phyloP scores from a whole-genome alignment of 2,888 invertebrate species.

The Lithosia quadra region DNA sequence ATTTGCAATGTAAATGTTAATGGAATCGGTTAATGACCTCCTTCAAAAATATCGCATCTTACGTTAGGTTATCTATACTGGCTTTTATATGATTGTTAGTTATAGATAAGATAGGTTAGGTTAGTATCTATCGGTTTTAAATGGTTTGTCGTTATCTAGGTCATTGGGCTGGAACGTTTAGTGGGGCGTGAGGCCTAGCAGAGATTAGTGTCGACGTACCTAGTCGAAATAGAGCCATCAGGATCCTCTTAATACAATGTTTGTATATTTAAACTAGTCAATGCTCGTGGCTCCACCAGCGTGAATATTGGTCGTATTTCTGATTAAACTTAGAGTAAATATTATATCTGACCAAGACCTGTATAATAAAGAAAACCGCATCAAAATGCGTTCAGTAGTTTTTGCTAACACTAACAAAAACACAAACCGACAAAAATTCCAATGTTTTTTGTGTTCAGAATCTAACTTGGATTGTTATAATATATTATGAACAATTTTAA shows the following conservation, averaged over 20 bases:
- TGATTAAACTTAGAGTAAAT: too few species aligned
- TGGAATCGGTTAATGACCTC: conserved; percentile 65
- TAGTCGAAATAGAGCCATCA: neutral
- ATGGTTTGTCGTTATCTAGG: conserved; percentile 31
- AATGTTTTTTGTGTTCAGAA: too few species aligned
- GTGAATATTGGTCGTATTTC: too few species aligned
- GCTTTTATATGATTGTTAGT: conserved; percentile 45
- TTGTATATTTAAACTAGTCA: neutral
- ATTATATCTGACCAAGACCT: too few species aligned
- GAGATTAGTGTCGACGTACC: neutral
- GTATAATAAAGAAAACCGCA: too few species aligned
- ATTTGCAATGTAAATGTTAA: conserved; percentile 76
- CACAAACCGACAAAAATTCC: too few species aligned
- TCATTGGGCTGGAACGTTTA: conserved; percentile 24
- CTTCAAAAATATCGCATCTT: conserved; percentile 54
- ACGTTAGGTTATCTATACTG: conserved; percentile 39
- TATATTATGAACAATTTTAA: too few species aligned
- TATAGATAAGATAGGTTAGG: conserved; percentile 27
- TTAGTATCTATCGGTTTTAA: conserved; percentile 23
- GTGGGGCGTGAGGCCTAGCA: neutral
- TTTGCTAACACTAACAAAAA: too few species aligned
- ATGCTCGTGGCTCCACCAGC: too few species aligned
- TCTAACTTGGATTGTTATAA: too few species aligned
- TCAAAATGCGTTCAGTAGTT: too few species aligned
- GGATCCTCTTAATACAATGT: neutral